Evolutionary conservation across 1,140 invertebrate species (phyloP).

Genomic region (Tribolium castaneum): DNA sequence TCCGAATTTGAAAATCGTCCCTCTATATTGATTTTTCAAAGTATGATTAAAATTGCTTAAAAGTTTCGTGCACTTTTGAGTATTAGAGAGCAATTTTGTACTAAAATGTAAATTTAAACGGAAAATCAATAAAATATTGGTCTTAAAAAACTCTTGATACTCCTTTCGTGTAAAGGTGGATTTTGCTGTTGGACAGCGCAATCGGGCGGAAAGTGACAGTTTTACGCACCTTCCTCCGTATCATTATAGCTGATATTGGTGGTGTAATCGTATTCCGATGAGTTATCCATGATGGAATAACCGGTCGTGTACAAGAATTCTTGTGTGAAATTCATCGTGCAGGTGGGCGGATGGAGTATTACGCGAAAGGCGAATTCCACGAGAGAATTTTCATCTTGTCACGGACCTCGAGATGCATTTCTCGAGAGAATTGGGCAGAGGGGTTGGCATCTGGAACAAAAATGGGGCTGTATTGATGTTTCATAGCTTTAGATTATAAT

Average conservation of each 20-base stretch:
- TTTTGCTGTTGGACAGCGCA: too few relatives aligned
- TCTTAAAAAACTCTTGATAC: too few relatives aligned
- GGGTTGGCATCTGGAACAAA: constrained; percentile 1
- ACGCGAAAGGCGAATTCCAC: not conserved
- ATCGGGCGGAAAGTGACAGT: not conserved
- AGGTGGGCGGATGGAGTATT: not conserved
- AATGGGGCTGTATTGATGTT: not conserved
- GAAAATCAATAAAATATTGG: too few relatives aligned
- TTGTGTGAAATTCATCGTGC: constrained; percentile 2
- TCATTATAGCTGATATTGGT: not conserved
- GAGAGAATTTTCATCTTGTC: constrained; percentile 20
- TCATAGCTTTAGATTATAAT: not conserved
- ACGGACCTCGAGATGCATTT: constrained; percentile 2
- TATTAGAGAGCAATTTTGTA: too few relatives aligned
- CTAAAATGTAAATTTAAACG: too few relatives aligned
- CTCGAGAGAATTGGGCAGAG: not conserved
- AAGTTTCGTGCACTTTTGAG: too few relatives aligned
- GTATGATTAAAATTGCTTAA: too few relatives aligned
- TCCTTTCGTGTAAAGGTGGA: too few relatives aligned
- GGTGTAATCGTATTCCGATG: not conserved
- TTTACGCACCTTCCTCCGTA: not conserved
- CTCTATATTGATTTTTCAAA: too few relatives aligned
- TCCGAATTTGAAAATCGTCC: too few relatives aligned
- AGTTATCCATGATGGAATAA: not conserved
- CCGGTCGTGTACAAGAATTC: not conserved